These are phyloP conservation scores for Bubalus kerabau DNA, from an alignment of 2,113 vertebrate species.

Conservation along the genomic window DNA sequence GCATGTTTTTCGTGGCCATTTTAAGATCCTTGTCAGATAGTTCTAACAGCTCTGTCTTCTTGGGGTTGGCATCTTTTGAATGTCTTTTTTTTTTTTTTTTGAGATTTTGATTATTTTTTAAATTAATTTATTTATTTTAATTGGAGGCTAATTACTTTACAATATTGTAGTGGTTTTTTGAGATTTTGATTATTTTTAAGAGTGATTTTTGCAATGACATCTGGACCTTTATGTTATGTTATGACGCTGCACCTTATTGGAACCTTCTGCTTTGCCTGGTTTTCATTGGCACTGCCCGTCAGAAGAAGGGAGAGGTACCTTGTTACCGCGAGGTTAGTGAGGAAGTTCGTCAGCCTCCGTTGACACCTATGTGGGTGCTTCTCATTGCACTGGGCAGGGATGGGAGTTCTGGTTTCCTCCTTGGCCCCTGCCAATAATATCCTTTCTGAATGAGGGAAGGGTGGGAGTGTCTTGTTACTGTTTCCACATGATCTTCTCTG, in stretches of 20 bases:
- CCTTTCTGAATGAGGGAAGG: neutral
- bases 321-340: accelerated
- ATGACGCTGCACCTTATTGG: neutral
- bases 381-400: neutral
- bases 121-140: neutral
- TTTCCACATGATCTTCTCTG: neutral
- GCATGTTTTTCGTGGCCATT: neutral
- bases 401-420: neutral
- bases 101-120: neutral
- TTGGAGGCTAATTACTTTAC: neutral
- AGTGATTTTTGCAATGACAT: neutral
- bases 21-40: neutral
- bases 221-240: neutral
- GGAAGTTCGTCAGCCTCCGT: neutral
- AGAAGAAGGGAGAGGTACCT: neutral
- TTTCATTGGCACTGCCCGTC: neutral
- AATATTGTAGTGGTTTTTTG: neutral
- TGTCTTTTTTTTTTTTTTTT: neutral
- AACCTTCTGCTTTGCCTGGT: neutral
- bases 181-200: neutral
- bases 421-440: too few relatives aligned
- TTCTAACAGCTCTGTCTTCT: neutral
- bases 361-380: neutral
- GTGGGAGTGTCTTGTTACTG: neutral
- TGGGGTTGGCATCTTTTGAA: neutral